phyloP scores from a whole-genome alignment of 1,140 invertebrate species.

The Agrypnia vestita region DNA sequence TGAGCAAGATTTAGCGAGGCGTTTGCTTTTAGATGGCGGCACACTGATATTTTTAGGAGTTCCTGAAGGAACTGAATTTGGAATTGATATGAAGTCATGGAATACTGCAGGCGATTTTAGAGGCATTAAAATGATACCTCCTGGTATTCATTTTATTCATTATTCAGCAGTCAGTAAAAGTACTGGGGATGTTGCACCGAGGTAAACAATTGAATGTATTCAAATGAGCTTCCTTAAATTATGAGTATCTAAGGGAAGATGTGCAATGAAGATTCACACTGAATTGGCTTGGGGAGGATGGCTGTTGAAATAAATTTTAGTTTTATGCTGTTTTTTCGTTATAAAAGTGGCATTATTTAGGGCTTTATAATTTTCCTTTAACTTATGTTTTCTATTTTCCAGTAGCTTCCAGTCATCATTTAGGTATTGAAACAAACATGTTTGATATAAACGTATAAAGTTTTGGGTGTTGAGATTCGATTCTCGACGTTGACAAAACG shows the following conservation, averaged over 20 bases:
- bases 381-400: no score
- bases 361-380: conserved; percentile 1
- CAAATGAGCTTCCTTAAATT: no score
- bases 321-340: no score
- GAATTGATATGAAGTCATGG: conserved; percentile 97
- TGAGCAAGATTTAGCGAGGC: conserved; percentile 84
- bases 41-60: conserved; percentile 88
- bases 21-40: conserved; percentile 87
- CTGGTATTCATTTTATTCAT: conserved; percentile 95
- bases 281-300: no score
- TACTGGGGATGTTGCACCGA: conserved; percentile 72
- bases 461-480: no score
- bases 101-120: conserved; percentile 93
- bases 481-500: no score
- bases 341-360: neutral
- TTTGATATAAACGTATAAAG: no score
- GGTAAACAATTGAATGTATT: conserved; percentile 45
- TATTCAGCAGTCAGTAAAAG: conserved; percentile 80
- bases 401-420: no score
- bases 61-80: conserved; percentile 92
- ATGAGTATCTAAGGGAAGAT: no score
- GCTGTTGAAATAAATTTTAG: no score
- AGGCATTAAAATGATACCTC: conserved; percentile 99
- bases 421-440: no score
- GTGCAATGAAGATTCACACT: no score